A percentile compares a stretch with the other conserved stretches of the same genome.
Evolutionary conservation across 2,113 vertebrate species (phyloP).

Genomic region (Mirounga angustirostris): DNA sequence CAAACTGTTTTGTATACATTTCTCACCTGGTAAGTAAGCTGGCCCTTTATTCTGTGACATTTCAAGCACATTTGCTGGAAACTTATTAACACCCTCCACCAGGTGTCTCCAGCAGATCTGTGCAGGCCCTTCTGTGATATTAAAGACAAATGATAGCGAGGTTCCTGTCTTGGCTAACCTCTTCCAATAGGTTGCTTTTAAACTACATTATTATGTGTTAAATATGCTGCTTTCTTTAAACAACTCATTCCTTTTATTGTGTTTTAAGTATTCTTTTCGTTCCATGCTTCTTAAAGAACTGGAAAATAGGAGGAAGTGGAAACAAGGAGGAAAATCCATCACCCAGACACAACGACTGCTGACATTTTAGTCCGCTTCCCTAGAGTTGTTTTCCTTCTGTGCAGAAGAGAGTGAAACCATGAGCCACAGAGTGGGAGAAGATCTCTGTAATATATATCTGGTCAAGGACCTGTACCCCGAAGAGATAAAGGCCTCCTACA

Average conservation of each 20-base stretch:
- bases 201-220: background rate
- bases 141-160: background rate
- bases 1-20: background rate
- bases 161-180: background rate
- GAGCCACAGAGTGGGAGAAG: background rate
- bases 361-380: background rate
- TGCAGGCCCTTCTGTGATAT: fast-evolving
- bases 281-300: background rate
- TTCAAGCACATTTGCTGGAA: constrained; percentile 10
- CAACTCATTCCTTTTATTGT: background rate
- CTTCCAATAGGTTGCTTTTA: background rate
- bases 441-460: background rate
- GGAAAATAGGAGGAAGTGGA: background rate
- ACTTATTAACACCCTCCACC: constrained; percentile 36
- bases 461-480: background rate
- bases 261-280: background rate
- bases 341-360: background rate
- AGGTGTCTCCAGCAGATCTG: constrained; percentile 61
- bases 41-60: background rate
- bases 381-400: background rate
- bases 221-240: background rate
- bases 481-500: constrained; percentile 8
- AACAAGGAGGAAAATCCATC: background rate
- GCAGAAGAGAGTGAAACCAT: constrained; percentile 3
- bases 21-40: background rate